Percentiles rank a stretch among this genome's conserved stretches.
phyloP scores from a whole-genome alignment of 2,113 vertebrate genomes.

The Otocyon megalotis region DNA sequence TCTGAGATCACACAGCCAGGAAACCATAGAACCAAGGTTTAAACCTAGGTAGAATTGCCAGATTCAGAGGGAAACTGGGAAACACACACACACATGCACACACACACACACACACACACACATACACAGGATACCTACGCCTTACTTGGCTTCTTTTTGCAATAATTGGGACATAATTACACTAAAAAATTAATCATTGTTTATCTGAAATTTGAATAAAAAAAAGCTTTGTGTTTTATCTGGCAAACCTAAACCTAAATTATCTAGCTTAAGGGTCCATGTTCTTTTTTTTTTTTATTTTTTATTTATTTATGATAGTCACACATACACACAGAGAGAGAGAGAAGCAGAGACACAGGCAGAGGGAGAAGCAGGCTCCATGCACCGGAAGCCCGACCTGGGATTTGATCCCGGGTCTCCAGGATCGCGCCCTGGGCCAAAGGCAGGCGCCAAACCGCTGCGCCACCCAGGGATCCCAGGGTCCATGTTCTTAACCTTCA shows the following conservation, averaged over 20 bases:
- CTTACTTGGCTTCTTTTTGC: neutral
- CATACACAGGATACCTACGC: neutral
- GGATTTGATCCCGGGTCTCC: too few species aligned
- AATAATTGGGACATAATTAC: neutral
- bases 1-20: neutral
- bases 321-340: too few species aligned
- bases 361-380: too few species aligned
- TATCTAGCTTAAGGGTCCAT: neutral
- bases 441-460: too few species aligned
- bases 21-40: neutral
- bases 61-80: neutral
- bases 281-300: too few species aligned
- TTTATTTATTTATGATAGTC: too few species aligned
- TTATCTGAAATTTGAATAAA: conserved; percentile 21
- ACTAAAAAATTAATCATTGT: conserved; percentile 18
- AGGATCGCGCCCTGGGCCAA: too few species aligned
- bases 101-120: neutral
- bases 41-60: neutral
- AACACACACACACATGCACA: neutral
- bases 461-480: too few species aligned
- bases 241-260: neutral
- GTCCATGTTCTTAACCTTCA: neutral
- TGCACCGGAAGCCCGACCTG: too few species aligned
- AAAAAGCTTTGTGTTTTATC: neutral
- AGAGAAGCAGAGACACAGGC: too few species aligned